Conservation (phyloP, 2,113 vertebrate species). For the Rhinichthys klamathensis region DNA sequence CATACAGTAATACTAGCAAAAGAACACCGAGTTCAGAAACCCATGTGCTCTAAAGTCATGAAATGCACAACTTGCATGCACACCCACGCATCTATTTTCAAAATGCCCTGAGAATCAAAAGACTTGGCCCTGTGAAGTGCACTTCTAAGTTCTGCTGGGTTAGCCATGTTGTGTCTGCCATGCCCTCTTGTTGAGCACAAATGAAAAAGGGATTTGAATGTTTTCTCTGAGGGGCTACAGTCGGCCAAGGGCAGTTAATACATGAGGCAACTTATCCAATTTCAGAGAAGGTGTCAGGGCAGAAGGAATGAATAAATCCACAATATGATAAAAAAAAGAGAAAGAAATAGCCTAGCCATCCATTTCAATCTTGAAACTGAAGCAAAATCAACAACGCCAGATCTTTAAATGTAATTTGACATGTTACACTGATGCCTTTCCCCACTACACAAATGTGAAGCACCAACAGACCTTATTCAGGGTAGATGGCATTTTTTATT, state of each 20-base stretch:
- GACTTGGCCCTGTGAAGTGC: conserved; percentile 14
- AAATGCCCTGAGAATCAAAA: neutral
- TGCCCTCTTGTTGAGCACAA: conserved; percentile 8
- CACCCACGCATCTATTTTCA: neutral
- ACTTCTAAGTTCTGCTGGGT: neutral
- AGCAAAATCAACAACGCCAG: neutral
- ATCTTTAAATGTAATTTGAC: neutral
- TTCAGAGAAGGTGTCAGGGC: neutral
- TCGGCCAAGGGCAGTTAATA: conserved; percentile 11
- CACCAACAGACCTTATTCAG: neutral
- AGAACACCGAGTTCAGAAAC: neutral
- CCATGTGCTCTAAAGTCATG: conserved; percentile 18
- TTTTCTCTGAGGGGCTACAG: conserved; percentile 10
- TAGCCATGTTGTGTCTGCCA: conserved; percentile 4
- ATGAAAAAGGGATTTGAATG: conserved; percentile 14
- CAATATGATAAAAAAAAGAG: neutral
- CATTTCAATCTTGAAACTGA: neutral
- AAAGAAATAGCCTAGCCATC: neutral
- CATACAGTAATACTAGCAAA: neutral
- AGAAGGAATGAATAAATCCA: neutral
- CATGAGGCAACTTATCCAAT: conserved; percentile 18
- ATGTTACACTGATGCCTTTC: neutral
- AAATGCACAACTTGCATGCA: neutral
- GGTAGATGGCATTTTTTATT: neutral
- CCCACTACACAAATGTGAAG: neutral